Evolutionary conservation across 1,140 invertebrate genomes (phyloP), one percentile per base, ranked within the genome.

Genomic region (Zaprionus lachaisei): DNA sequence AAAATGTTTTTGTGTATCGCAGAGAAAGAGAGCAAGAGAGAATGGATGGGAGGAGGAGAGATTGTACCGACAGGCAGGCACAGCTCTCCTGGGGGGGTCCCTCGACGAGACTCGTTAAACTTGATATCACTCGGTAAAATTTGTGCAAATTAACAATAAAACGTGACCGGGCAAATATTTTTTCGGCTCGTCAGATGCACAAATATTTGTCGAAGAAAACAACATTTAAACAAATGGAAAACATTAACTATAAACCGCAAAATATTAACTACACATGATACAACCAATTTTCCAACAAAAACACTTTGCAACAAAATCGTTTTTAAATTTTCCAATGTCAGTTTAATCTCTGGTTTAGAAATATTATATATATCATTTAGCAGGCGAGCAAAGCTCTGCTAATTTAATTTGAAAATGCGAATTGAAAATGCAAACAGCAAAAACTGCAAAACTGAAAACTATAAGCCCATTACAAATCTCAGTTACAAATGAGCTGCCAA

Each of bases 131-230:
- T 85, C 90, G 74, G 62, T 68, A 82, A 90, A 85, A 90, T 90
- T 85, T 90, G 68, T 78, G 72, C 64, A 90, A 90, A 90, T 90
- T 85, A 85, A 90, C 85, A 91, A 90, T 90, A 78, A 90, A 90
- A 90, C 85, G 85, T 90, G 85, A 90, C 85, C 86, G 41, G 68
- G 76, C 85, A 89, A 89, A 89, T 82, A 90, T 90, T 84, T 70
- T 68, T 20, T 20, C 9, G 38, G 17, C 56, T 69, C 55, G 38
- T 51, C 31, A 54, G 49, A 26, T 14, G 56, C 44, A 26, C 57
- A 31, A 60, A 67, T 56, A 77, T 79, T 47, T 55, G 47, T n/a
- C 51, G 28, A 61, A 67, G 12, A 57, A 44, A 57, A 67, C 49
- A 47, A 67, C 49, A 44, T 56, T 66, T 55, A 54, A 38, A 65